Conservation (phyloP, 1,140 invertebrate species). For the Bradynema listronoti region DNA sequence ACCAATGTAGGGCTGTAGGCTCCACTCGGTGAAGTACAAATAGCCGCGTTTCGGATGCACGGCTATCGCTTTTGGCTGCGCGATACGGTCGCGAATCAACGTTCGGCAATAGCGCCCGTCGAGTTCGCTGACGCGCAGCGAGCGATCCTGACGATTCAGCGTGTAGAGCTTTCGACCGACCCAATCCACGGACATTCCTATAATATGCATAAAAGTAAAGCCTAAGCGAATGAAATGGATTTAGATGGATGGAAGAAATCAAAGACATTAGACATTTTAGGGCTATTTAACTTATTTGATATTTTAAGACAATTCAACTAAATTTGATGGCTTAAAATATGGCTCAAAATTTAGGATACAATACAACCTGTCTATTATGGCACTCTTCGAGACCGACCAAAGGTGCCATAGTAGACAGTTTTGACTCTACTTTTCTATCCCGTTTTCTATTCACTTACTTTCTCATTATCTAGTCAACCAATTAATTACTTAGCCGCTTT, state of each 20-base stretch:
- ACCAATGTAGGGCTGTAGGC: slow-evolving; percentile 84
- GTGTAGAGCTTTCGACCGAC: slow-evolving; percentile 89
- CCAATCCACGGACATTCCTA: slow-evolving; percentile 80
- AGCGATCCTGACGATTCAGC: slow-evolving; percentile 89
- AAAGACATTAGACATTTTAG: background rate
- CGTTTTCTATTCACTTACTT: too few species aligned
- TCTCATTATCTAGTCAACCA: too few species aligned
- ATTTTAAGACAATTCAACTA: too few species aligned
- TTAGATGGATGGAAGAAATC: background rate
- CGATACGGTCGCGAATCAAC: slow-evolving; percentile 73
- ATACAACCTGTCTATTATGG: too few species aligned
- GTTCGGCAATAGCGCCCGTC: slow-evolving; percentile 84
- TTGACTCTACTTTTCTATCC: too few species aligned
- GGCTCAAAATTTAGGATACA: too few species aligned
- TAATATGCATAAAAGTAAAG: slow-evolving; percentile 20
- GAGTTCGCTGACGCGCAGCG: slow-evolving; percentile 79
- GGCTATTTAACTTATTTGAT: too few species aligned
- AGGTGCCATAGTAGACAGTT: too few species aligned
- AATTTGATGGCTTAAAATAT: too few species aligned
- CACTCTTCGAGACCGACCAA: too few species aligned
- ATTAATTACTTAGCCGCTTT: too few species aligned
- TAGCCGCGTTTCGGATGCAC: slow-evolving; percentile 89
- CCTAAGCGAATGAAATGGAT: background rate
- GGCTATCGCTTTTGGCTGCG: slow-evolving; percentile 83
- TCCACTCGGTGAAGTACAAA: slow-evolving; percentile 73